Conservation (phyloP, 2,888 invertebrate genomes). For the Heteropelma amictum region DNA sequence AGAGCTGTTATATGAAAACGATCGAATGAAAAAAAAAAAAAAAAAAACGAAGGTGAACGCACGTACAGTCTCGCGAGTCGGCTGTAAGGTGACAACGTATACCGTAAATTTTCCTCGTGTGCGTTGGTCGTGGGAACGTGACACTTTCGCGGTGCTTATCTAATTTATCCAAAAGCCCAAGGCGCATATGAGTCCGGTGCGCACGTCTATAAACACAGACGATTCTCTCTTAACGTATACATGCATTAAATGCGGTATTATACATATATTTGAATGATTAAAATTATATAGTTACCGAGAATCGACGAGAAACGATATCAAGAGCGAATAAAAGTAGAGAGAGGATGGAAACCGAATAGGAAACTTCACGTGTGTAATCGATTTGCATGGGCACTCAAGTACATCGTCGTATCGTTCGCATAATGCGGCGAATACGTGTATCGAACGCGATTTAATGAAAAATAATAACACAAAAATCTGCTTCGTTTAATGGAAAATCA, state of each 20-base stretch:
- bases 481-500: constrained; percentile 43
- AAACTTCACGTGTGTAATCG: constrained; percentile 36
- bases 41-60: constrained; percentile 40
- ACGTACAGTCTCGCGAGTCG: constrained; percentile 39
- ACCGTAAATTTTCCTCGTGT: constrained; percentile 63
- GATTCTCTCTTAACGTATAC: constrained; percentile 32
- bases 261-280: neutral
- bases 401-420: constrained; percentile 18
- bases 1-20: constrained; percentile 50
- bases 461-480: constrained; percentile 10
- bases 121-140: constrained; percentile 72
- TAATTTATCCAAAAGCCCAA: constrained; percentile 71
- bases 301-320: constrained; percentile 29
- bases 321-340: constrained; percentile 9
- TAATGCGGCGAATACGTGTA: constrained; percentile 35
- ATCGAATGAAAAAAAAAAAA: constrained; percentile 41
- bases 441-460: constrained; percentile 18
- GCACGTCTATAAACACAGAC: constrained; percentile 52
- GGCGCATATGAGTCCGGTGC: constrained; percentile 57
- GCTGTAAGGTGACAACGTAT: constrained; percentile 60
- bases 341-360: constrained; percentile 6
- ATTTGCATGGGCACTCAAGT: constrained; percentile 27
- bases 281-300: constrained; percentile 6
- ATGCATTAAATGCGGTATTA: constrained; percentile 27
- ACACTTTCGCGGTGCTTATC: constrained; percentile 73